Conservation (phyloP, 2,797 vertebrate species). For the Chiloscyllium punctatum region DNA sequence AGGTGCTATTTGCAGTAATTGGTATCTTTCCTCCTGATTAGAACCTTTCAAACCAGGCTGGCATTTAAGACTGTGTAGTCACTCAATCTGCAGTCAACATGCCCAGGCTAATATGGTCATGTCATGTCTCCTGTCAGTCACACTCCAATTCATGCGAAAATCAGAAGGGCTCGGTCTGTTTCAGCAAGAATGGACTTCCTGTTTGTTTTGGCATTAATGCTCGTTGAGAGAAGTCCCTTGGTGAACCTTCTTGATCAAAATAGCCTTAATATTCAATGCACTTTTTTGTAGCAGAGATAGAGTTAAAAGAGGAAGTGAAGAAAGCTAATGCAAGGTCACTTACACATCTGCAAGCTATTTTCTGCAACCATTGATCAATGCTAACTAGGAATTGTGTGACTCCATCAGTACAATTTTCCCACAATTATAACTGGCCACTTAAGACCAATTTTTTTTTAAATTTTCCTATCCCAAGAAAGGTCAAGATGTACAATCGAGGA, state of each 20-base stretch:
- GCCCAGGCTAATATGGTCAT: neutral
- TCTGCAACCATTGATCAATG: slow-evolving; percentile 14
- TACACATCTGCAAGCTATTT: slow-evolving; percentile 36
- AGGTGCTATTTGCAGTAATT: neutral
- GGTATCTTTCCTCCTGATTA: neutral
- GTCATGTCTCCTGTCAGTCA: neutral
- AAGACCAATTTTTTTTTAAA: neutral
- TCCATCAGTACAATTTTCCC: slow-evolving; percentile 12
- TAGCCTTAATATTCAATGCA: neutral
- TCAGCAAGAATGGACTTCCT: neutral
- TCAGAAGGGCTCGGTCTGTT: neutral
- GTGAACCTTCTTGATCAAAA: neutral
- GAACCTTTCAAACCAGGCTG: neutral
- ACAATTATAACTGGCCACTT: neutral
- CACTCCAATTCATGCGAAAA: neutral
- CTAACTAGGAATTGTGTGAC: neutral
- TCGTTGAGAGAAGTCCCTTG: neutral
- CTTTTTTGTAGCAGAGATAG: neutral
- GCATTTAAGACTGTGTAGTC: too few relatives aligned
- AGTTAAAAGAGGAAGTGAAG: neutral
- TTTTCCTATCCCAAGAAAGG: neutral
- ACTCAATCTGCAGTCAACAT: too few relatives aligned
- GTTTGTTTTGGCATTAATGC: neutral
- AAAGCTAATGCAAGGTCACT: neutral
- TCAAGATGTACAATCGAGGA: neutral